Base-by-base conservation (phyloP, 2,888 invertebrate species). In the Chymomyza fuscimana region DNA sequence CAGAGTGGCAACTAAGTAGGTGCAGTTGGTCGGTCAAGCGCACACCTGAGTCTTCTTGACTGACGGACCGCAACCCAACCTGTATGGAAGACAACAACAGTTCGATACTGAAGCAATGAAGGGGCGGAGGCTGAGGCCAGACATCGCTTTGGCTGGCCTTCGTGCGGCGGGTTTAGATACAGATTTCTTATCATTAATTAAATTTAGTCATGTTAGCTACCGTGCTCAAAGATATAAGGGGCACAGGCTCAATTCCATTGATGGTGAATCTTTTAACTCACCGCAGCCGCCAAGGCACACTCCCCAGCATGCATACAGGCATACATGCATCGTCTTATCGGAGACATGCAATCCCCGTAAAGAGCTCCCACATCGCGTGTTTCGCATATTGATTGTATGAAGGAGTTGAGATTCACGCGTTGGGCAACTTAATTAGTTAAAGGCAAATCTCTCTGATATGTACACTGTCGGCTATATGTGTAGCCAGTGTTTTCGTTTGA, bases 151-250 rank as follows among this genome's bases (percentile, higher is more conserved):
- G 46, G 54, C 40, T 16, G 46, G 40, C 5, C 15, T 70, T 70
- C 75, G 77, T 74, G 86, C 80, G 72, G 77, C 84, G 73, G 88
- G 82, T 87, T 90, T 89, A 89, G 90, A 90, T 90, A 89, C 88
- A 90, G 91, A 91, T 91, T 91, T 89, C 90, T 90, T 91, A 91
- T 91, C 91, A 91, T 91, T 91, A 91, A 91, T 91, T 91, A 91
- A 91, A 90, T 88, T 89, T 90, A 90, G 90, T 90, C 91, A 91
- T 91, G 91, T 91, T 90, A 88, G 91, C 91, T 91, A 91, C 91
- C 90, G 91, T 91, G 91, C 89, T 88, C 88, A 83, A 77, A 77
- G 72, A 76, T 79, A 72, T 72, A 72, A 76, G 51, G 25, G 51
- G 63, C 63, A 65, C 73, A 67, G 64, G 67, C 70, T 74, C 70